Conservation (phyloP, 2,797 vertebrate genomes). For the Pagetopsis macropterus region DNA sequence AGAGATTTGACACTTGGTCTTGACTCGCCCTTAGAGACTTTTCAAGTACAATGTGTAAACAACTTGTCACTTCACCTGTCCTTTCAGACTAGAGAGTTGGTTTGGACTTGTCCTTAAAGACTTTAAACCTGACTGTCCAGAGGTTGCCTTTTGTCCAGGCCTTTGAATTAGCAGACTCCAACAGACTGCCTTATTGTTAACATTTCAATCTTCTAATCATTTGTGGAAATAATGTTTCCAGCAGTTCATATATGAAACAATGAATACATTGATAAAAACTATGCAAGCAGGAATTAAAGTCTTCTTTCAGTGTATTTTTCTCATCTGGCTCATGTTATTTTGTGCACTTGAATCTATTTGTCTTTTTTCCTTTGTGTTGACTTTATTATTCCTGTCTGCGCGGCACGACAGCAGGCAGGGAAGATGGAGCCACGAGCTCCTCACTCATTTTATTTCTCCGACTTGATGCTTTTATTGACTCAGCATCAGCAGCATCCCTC, state of each 20-base stretch:
- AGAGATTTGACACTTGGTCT: neutral
- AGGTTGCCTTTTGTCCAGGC: no score
- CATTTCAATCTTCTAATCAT: no score
- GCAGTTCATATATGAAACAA: neutral
- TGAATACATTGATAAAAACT: neutral
- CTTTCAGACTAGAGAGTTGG: neutral
- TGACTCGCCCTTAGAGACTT: neutral
- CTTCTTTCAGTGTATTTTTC: neutral
- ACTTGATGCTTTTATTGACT: slow-evolving; percentile 75
- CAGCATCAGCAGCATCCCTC: slow-evolving; percentile 63
- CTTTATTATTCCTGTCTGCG: slow-evolving; percentile 33
- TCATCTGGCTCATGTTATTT: slow-evolving; percentile 6
- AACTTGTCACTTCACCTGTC: no score
- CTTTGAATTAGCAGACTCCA: no score
- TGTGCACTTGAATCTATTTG: slow-evolving; percentile 2
- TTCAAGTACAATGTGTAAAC: no score
- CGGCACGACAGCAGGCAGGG: slow-evolving; percentile 47
- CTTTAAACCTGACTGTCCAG: no score
- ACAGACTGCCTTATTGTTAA: no score
- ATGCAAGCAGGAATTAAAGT: neutral
- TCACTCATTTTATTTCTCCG: slow-evolving; percentile 52
- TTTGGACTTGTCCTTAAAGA: neutral
- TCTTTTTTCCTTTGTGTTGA: slow-evolving; percentile 14
- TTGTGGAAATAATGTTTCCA: neutral
- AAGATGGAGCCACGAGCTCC: slow-evolving; percentile 38